A percentile compares a stretch with the other conserved stretches of the same genome.
Evolutionary conservation across 2,888 invertebrate genomes (phyloP).

Genomic region (Mylabris sibirica): DNA sequence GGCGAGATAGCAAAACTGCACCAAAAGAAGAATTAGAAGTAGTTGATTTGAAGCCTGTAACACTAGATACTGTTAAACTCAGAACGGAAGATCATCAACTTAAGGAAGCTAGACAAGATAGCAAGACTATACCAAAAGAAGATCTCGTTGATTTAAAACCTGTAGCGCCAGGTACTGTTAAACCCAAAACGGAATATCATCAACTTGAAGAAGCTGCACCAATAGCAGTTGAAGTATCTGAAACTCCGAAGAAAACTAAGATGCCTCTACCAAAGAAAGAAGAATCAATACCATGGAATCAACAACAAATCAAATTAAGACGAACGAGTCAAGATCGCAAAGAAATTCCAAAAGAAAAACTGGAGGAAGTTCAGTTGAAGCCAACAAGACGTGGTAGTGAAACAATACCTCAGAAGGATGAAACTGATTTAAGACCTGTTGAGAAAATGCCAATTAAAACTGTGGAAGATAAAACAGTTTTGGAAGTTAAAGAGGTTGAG

Average conservation of each 20-base stretch:
- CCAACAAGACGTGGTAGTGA: constrained; percentile 47
- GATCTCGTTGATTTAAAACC: constrained; percentile 45
- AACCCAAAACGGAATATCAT: constrained; percentile 26
- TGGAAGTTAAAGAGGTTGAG: not conserved
- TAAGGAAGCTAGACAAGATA: constrained; percentile 37
- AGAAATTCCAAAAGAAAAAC: constrained; percentile 54
- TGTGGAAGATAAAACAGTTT: constrained; percentile 11
- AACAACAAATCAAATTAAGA: constrained; percentile 37
- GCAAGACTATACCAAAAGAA: constrained; percentile 48
- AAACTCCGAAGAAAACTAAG: constrained; percentile 13
- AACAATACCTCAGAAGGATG: constrained; percentile 23
- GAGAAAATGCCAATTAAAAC: not conserved
- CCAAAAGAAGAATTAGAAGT: constrained; percentile 48
- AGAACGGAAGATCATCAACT: constrained; percentile 21
- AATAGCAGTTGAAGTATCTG: constrained; percentile 49
- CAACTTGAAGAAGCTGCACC: constrained; percentile 35
- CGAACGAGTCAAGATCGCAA: constrained; percentile 48
- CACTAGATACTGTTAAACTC: constrained; percentile 23
- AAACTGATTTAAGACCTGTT: constrained; percentile 28
- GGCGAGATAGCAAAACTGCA: constrained; percentile 43
- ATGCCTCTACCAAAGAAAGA: constrained; percentile 59
- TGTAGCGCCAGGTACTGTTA: constrained; percentile 25
- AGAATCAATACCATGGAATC: constrained; percentile 64
- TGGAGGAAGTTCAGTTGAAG: constrained; percentile 62
- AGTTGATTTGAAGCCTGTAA: constrained; percentile 44